Percentiles rank a stretch among this genome's conserved stretches.
Conservation (phyloP, 2,113 vertebrate species). For the Crotalus horridus region DNA sequence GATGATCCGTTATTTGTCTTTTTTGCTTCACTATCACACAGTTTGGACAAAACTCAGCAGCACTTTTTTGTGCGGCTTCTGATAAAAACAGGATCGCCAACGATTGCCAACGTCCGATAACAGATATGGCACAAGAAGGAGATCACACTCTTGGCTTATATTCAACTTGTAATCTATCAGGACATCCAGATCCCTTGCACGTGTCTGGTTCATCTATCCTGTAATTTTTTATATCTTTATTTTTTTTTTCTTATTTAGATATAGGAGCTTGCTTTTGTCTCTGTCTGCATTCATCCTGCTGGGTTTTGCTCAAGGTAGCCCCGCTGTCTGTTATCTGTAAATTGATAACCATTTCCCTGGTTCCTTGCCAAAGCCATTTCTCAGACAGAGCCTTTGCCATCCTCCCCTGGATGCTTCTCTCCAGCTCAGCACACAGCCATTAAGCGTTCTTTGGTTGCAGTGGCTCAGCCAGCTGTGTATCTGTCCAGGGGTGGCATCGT, state of each 20-base stretch:
- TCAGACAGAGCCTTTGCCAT: too few species aligned
- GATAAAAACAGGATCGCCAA: too few species aligned
- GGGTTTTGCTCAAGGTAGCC: neutral
- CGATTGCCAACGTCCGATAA: too few species aligned
- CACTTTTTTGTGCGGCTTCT: too few species aligned
- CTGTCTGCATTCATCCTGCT: neutral
- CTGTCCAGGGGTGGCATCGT: neutral
- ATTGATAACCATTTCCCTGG: neutral
- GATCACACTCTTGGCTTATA: neutral
- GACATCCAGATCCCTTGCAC: neutral
- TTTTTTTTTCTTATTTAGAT: neutral
- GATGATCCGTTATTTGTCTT: neutral
- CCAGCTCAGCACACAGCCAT: neutral
- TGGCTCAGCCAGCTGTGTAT: neutral
- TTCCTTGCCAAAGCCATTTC: neutral
- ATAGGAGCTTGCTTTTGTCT: neutral
- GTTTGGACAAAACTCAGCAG: too few species aligned
- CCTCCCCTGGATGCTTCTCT: neutral
- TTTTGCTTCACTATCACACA: neutral
- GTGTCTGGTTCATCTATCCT: neutral
- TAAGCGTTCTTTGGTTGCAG: neutral
- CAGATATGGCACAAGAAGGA: too few species aligned
- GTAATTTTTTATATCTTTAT: neutral
- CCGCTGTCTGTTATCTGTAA: neutral
- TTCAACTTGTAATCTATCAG: neutral